phyloP scores from a whole-genome alignment of 2,113 vertebrate species.

The Emydura subglobosa region DNA sequence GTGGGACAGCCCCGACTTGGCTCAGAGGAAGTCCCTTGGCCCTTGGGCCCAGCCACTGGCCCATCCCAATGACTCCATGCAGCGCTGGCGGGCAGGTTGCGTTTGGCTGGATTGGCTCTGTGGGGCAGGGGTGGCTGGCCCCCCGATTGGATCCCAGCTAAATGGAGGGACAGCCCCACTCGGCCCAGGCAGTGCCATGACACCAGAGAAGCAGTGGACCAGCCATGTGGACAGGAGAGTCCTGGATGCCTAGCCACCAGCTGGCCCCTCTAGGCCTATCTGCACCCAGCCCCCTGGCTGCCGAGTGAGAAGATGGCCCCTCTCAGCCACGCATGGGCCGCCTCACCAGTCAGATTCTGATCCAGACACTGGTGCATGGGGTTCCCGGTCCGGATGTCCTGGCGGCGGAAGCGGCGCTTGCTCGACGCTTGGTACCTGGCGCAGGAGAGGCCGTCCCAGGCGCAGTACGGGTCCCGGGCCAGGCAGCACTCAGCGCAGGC shows the following conservation, averaged over 20 bases:
- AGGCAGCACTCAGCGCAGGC: conserved; percentile 95
- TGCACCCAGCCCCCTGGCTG: neutral
- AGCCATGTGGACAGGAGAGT: neutral
- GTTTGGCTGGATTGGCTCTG: neutral
- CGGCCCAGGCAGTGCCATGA: neutral
- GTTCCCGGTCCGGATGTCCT: conserved; percentile 86
- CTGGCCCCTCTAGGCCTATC: neutral
- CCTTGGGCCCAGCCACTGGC: neutral
- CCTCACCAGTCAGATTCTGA: conserved; percentile 88
- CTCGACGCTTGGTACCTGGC: conserved; percentile 79
- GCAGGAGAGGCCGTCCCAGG: conserved; percentile 91
- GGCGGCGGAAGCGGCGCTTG: conserved; percentile 89
- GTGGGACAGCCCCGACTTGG: neutral
- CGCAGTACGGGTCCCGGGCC: conserved; percentile 94
- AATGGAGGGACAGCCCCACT: neutral
- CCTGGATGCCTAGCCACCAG: neutral
- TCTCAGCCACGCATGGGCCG: neutral
- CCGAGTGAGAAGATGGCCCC: neutral
- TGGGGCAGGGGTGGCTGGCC: neutral
- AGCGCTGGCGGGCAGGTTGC: neutral
- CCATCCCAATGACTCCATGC: neutral
- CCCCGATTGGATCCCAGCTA: accelerated
- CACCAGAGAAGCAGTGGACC: neutral
- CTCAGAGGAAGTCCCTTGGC: neutral
- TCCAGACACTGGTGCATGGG: conserved; percentile 90